phyloP scores from a whole-genome alignment of 2,113 vertebrate genomes.

The Tamias sibiricus region DNA sequence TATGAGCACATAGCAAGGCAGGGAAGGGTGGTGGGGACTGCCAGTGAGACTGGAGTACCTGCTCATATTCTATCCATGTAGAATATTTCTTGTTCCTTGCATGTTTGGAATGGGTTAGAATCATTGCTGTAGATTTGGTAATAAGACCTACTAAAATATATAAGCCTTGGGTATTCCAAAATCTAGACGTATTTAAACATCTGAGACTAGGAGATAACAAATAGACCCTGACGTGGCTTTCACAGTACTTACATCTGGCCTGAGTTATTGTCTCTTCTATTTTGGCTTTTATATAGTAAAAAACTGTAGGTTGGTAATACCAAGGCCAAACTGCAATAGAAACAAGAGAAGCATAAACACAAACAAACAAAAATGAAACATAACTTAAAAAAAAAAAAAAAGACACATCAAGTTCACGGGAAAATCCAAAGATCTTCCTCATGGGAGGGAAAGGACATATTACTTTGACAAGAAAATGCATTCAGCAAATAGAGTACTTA shows the following conservation, averaged over 20 bases:
- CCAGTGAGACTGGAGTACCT: conserved; percentile 79
- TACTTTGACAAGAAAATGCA: conserved; percentile 65
- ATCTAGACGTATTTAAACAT: conserved; percentile 66
- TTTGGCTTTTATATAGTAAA: conserved; percentile 98
- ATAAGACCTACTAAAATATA: conserved; percentile 80
- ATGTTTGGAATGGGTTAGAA: conserved; percentile 86
- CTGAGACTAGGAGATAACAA: conserved; percentile 55
- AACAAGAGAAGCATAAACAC: conserved; percentile 83
- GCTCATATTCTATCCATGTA: conserved; percentile 89
- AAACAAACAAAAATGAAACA: conserved; percentile 79
- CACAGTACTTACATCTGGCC: conserved; percentile 95
- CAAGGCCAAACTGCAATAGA: conserved; percentile 95
- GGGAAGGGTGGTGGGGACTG: conserved; percentile 60
- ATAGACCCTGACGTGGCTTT: conserved; percentile 72
- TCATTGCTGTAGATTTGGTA: conserved; percentile 87
- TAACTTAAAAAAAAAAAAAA: conserved; percentile 66
- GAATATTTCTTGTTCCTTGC: conserved; percentile 88
- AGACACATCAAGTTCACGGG: conserved; percentile 63
- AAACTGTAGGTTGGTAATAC: conserved; percentile 98
- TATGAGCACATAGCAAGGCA: conserved; percentile 82
- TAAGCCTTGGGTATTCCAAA: conserved; percentile 80
- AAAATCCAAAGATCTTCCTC: conserved; percentile 71
- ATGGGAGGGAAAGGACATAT: conserved; percentile 50
- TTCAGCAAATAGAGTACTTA: conserved; percentile 57
- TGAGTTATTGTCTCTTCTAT: conserved; percentile 93